A percentile compares a stretch with the other conserved stretches of the same genome.
Conservation (phyloP, 2,113 vertebrate genomes). For the Scartelaos histophorus region DNA sequence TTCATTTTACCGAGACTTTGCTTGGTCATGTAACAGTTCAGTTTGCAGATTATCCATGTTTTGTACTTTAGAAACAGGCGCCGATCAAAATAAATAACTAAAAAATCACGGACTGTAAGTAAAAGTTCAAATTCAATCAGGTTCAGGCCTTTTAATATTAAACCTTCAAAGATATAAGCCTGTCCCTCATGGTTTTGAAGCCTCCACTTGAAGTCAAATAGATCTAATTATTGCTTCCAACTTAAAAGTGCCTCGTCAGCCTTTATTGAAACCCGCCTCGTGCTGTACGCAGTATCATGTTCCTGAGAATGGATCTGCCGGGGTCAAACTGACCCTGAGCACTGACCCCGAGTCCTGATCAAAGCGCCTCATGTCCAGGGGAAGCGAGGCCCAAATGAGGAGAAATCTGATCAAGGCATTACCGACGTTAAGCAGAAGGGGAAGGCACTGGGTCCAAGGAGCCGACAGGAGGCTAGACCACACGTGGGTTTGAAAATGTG, state of each 20-base stretch:
- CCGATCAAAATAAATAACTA: too few relatives aligned
- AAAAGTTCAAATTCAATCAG: too few relatives aligned
- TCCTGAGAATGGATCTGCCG: neutral
- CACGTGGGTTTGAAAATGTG: neutral
- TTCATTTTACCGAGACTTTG: too few relatives aligned
- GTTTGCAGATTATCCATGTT: too few relatives aligned
- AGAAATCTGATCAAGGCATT: conserved; percentile 1
- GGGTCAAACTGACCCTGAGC: neutral
- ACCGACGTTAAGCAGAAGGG: neutral
- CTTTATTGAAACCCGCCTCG: neutral
- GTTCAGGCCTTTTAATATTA: too few relatives aligned
- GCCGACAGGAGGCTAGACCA: neutral
- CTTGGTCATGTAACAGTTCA: too few relatives aligned
- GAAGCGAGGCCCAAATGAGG: neutral
- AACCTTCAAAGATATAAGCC: too few relatives aligned
- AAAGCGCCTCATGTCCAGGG: conserved; percentile 1
- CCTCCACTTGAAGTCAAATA: neutral
- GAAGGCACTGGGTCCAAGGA: neutral
- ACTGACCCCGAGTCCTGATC: conserved; percentile 1
- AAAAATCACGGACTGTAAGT: too few relatives aligned
- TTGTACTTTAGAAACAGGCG: too few relatives aligned
- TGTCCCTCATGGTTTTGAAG: neutral
- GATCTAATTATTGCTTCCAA: neutral
- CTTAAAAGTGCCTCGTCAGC: neutral
- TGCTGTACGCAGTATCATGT: neutral